phyloP scores from a whole-genome alignment of 1,140 invertebrate species.

The Eueides isabella region DNA sequence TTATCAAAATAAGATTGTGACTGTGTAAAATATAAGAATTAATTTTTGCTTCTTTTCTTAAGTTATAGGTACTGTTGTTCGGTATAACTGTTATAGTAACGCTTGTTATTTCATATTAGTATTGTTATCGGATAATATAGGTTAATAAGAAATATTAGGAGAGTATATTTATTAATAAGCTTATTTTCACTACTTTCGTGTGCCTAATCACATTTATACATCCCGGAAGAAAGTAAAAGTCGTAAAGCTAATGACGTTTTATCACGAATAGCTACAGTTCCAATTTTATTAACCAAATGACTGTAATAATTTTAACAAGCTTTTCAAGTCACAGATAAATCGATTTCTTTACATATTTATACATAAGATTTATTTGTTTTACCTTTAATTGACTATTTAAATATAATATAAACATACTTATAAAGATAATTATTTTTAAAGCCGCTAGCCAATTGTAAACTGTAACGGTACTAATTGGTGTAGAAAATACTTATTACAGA shows the following conservation, averaged over 20 bases:
- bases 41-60: too few relatives aligned
- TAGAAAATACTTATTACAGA: too few relatives aligned
- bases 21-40: too few relatives aligned
- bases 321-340: neutral
- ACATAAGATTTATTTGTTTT: neutral
- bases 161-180: neutral
- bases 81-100: too few relatives aligned
- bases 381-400: neutral
- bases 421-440: neutral
- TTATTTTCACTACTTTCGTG: neutral
- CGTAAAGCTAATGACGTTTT: neutral
- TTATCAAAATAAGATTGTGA: neutral
- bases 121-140: neutral
- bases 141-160: neutral
- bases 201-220: slow-evolving; percentile 9
- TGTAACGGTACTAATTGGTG: too few relatives aligned
- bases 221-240: slow-evolving; percentile 13
- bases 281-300: neutral
- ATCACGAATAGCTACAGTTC: slow-evolving; percentile 9
- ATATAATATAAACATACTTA: neutral
- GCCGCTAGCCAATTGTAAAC: too few relatives aligned
- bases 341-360: neutral
- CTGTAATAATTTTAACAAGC: neutral
- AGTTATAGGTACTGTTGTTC: too few relatives aligned
- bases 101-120: neutral